phyloP scores from a whole-genome alignment of 2,113 vertebrate species.

The Apteryx owenii region DNA sequence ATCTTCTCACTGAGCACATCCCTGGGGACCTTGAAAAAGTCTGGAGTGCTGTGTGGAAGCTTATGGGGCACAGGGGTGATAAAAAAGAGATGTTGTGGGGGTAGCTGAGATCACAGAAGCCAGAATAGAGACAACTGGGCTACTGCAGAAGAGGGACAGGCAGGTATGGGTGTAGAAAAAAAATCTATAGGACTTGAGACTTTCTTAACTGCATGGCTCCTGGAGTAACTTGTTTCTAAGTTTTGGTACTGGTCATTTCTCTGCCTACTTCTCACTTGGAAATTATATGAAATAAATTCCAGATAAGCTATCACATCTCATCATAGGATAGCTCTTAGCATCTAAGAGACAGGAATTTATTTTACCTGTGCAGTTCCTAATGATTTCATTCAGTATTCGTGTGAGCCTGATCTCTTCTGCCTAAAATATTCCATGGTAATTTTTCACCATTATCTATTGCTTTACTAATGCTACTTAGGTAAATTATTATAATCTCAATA shows the following conservation, averaged over 20 bases:
- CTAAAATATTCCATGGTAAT: conserved; percentile 33
- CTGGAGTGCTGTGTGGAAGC: background rate
- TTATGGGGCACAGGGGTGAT: rapidly evolving
- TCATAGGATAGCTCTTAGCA: conserved; percentile 1
- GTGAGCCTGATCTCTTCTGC: conserved; percentile 4
- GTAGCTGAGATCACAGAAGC: background rate
- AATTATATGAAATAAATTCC: conserved; percentile 31
- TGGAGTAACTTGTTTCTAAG: background rate
- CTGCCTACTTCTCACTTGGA: conserved; percentile 24
- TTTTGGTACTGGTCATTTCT: background rate
- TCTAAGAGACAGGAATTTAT: conserved; percentile 30
- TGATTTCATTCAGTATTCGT: conserved; percentile 26
- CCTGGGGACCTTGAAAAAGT: background rate
- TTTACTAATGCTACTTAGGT: conserved; percentile 21
- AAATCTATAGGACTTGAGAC: background rate
- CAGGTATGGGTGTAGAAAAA: background rate
- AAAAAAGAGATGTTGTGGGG: background rate
- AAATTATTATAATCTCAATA: conserved; percentile 37
- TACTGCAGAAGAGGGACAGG: background rate
- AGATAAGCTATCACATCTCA: background rate
- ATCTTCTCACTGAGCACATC: background rate
- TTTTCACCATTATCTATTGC: conserved; percentile 32
- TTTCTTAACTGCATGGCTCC: background rate
- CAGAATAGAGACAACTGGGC: background rate
- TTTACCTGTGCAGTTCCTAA: conserved; percentile 28